Evolutionary conservation across 2,797 vertebrate species (phyloP), one percentile per base, ranked within the genome.

Genomic region (Iguana delicatissima): DNA sequence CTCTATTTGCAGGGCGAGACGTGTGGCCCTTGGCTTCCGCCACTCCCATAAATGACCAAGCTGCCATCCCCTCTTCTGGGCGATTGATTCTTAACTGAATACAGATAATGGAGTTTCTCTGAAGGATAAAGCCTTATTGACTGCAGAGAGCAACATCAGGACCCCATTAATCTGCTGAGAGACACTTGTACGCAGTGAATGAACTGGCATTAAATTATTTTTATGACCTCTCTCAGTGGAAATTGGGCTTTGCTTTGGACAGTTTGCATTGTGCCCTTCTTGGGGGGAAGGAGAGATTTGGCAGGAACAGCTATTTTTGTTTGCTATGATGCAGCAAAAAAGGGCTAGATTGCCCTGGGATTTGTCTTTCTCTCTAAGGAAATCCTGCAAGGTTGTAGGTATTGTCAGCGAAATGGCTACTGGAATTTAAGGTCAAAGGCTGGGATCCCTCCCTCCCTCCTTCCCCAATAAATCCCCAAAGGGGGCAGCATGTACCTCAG

Each of bases 191-290:
- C 91, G 59, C 74, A 77, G 87, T 89, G 80, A 82, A 92, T 94
- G 86, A 94, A 95, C 84, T 64, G 29, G 1, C 90, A 91, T 91
- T 80, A 89, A 80, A 92, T 89, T 59, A 87, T 91, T 88, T 90
- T 93, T 91, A 84, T 92, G 93, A 79, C 3, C 82, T 42, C 29
- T 0, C 4, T 85, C 83, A 90, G 87, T 89, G 91, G 92, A 88
- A 91, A 67, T 14, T 32, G 73, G 24, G 89, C 93, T 90, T 91
- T 86, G 82, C 85, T 89, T 89, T 62, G 74, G 89, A 82, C 89
- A 52, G 55, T 52, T 85, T 62, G 59, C 18, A 10, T 57, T 59
- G 59, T 18, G 92, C 87, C 91, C 82, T 62, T 64, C 67, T 86
- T 86, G 82, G 20, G 59, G n/a, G 20, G 57, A 20, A 59, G 88